These are phyloP conservation scores for Auanema freiburgensis DNA, from an alignment of 2,888 invertebrate species.

Conservation along the genomic window DNA sequence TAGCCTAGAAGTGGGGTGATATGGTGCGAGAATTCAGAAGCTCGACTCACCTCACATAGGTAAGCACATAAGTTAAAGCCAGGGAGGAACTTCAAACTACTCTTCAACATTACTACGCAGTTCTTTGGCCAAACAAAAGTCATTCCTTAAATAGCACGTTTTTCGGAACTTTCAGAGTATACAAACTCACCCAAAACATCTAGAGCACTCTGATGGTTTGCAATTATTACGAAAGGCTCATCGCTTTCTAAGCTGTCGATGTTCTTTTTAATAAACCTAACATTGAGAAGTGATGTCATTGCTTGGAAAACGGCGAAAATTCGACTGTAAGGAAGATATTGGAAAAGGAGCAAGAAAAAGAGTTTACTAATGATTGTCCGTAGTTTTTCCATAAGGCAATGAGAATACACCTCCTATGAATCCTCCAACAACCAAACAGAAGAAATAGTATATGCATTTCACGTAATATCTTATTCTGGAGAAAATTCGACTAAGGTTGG, in stretches of 20 bases:
- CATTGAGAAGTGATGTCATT: conserved; percentile 24
- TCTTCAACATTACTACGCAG: conserved; percentile 60
- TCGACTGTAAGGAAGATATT: conserved; percentile 42
- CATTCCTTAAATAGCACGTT: conserved; percentile 41
- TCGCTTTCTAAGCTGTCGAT: conserved; percentile 28
- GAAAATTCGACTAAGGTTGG: background rate
- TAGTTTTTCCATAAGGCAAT: conserved; percentile 35
- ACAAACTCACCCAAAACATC: conserved; percentile 54
- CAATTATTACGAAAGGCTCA: conserved; percentile 55
- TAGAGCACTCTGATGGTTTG: conserved; percentile 62
- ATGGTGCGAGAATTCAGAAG: too few species aligned
- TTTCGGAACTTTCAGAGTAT: background rate
- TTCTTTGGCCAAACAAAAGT: conserved; percentile 56
- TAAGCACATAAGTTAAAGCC: conserved; percentile 59
- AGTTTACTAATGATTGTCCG: conserved; percentile 41
- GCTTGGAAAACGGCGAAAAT: conserved; percentile 44
- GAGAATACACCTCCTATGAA: conserved; percentile 29
- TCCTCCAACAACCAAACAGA: conserved; percentile 39
- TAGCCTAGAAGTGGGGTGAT: conserved; percentile 22
- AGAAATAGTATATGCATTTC: conserved; percentile 28
- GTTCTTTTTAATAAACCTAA: conserved; percentile 36
- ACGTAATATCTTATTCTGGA: conserved; percentile 30
- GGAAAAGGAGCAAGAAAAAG: background rate
- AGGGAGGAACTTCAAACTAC: conserved; percentile 57
- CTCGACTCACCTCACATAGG: conserved; percentile 31